Evolutionary conservation across 2,797 vertebrate genomes (phyloP).

Genomic region (Calcarius lapponicus): DNA sequence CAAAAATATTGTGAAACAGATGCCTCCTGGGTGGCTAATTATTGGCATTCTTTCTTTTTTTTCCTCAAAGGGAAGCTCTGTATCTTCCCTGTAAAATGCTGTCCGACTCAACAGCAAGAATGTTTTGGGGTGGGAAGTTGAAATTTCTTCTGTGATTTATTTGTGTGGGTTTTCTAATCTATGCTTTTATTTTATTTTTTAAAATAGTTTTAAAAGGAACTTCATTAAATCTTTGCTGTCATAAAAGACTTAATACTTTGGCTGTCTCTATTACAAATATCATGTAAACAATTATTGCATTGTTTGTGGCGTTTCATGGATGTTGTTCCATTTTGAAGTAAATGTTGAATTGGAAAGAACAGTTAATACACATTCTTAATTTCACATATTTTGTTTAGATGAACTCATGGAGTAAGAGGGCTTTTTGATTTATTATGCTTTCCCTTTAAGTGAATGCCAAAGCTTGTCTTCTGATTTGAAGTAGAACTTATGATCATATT

Average conservation of each 20-base stretch:
- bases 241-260: conserved; percentile 38
- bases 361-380: conserved; percentile 44
- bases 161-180: conserved; percentile 48
- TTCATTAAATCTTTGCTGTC: not conserved
- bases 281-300: conserved; percentile 39
- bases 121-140: conserved; percentile 51
- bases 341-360: conserved; percentile 33
- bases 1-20: conserved; percentile 73
- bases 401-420: conserved; percentile 26
- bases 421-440: conserved; percentile 35
- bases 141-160: conserved; percentile 42
- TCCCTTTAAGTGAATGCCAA: conserved; percentile 6
- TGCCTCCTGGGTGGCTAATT: conserved; percentile 75
- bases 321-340: conserved; percentile 39
- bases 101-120: conserved; percentile 45
- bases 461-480: conserved; percentile 26
- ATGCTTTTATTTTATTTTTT: not conserved
- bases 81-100: conserved; percentile 61
- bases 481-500: not conserved
- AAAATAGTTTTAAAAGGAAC: not conserved
- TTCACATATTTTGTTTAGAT: conserved; percentile 49
- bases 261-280: conserved; percentile 26
- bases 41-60: conserved; percentile 73
- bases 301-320: conserved; percentile 3
- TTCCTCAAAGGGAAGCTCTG: conserved; percentile 61